Base-by-base conservation (phyloP, 2,797 vertebrate genomes). In the Gymnoscopelus microlampas region DNA sequence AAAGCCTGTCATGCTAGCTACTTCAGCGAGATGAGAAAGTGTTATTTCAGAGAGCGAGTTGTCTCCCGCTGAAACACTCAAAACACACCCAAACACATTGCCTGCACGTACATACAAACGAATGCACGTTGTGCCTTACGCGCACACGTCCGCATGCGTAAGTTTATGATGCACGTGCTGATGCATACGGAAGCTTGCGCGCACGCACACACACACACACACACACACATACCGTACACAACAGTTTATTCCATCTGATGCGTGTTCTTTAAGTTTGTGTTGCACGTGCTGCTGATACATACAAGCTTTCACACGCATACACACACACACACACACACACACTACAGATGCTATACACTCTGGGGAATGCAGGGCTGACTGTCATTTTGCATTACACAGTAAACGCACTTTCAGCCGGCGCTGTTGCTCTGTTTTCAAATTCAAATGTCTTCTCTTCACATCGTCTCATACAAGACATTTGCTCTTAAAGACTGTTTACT, bases 351-450 rank as follows among this genome's bases (percentile, higher is more conserved):
- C 19, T 3, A 19, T 14, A 23, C 35, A 58, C 47, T 8, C 15
- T 12, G 58, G 24, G 53, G 10, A 53, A 57, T 0, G 77, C 85
- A 83, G 84, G 85, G 85, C 69, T 53, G 82, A 85, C 81, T 14
- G 55, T 50, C 59, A 55, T 82, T 15, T 55, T 86, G 72, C 90
- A 87, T 89, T 93, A 80, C 91, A 86, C 91, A 91, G 79, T 87
- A 91, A 91, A 91, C 65, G 89, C 90, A 85, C 84, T 92, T 94
- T 93, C 90, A 92, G 88, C 82, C 71, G 81, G 84, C 87, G 85
- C 87, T 88, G 82, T 73, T 49, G 60, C 64, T 80, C 73, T 77
- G 69, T 85, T 63, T 71, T 63, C 68, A 59, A 75, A 78, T 76
- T 80, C 66, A 66, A 71, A 77, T 80, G 79, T 87, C 70, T 78